Evolutionary conservation across 2,888 invertebrate species (phyloP), one percentile per base, ranked within the genome.

Genomic region (Mimas tiliae): DNA sequence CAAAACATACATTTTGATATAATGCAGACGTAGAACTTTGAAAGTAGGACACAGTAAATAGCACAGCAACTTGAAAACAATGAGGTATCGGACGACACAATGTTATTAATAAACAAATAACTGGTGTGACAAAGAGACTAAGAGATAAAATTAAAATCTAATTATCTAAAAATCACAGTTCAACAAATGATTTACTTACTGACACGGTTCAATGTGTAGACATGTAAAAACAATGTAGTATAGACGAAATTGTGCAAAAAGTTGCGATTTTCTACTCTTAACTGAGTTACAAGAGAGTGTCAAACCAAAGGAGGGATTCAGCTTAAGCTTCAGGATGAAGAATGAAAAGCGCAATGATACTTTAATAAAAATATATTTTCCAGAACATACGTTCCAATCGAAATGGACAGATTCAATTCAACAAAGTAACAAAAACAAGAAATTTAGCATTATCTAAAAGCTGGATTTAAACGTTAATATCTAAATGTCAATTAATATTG

Each of bases 291-390:
- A 19, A 73, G 70, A 72, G 71, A 64, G 65, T 71, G 70, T 68
- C 65, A 69, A 78, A 71, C 71, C 66, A 73, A 75, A 81, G 76
- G 77, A 79, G 81, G 82, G 80, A 75, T 14, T 68, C 72, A 79
- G 86, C 86, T 74, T 63, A 81, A 83, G 82, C 88, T 83, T 87
- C 88, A 72, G 89, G 90, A 79, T 83, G 85, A 84, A 83, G 80
- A 93, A 93, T 93, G 87, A 93, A 93, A 93, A 91, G 91, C 91
- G 81, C 75, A 83, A 87, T 85, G 87, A 83, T 83, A 84, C 89
- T 90, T 89, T 86, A 83, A 77, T 85, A 88, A 91, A 89, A 91
- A 90, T 93, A 92, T 92, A 92, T 92, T 91, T 91, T 84, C 80
- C 76, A 88, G 86, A 88, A 89, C 85, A 87, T 74, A 87, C 75